Percentiles rank a stretch among this genome's conserved stretches.
phyloP scores from a whole-genome alignment of 2,888 invertebrate species.

The Meganola albula region DNA sequence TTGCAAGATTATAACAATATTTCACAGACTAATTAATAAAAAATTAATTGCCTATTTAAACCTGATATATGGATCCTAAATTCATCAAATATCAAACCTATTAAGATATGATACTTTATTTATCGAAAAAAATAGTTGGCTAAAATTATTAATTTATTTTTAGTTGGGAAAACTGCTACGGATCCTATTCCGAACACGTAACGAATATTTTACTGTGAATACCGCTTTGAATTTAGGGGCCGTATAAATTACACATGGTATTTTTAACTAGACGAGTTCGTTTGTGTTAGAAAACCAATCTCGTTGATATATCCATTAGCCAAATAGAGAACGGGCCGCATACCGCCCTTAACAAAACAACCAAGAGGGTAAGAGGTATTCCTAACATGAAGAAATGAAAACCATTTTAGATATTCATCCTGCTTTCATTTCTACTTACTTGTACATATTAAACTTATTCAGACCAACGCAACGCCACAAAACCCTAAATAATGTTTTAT shows the following conservation, averaged over 20 bases:
- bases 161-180: slow-evolving; percentile 21
- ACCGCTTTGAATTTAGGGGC: slow-evolving; percentile 35
- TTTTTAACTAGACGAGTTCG: slow-evolving; percentile 45
- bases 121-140: too few relatives aligned
- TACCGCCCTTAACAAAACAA: slow-evolving; percentile 43
- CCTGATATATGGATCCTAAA: too few relatives aligned
- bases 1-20: too few relatives aligned
- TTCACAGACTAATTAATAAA: too few relatives aligned
- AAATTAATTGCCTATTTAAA: background rate
- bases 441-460: too few relatives aligned
- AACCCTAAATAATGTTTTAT: too few relatives aligned
- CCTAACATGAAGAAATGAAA: slow-evolving; percentile 35
- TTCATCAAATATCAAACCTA: slow-evolving; percentile 12
- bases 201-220: slow-evolving; percentile 35
- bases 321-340: slow-evolving; percentile 46
- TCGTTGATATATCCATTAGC: slow-evolving; percentile 60
- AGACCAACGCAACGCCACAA: too few relatives aligned
- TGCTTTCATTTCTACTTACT: slow-evolving; percentile 38
- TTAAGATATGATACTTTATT: too few relatives aligned
- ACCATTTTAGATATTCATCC: too few relatives aligned
- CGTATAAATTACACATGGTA: slow-evolving; percentile 24
- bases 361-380: slow-evolving; percentile 35
- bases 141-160: too few relatives aligned
- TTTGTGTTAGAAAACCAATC: slow-evolving; percentile 53
- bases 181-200: slow-evolving; percentile 28